Base-by-base conservation (phyloP, 2,113 vertebrate species). In the Podocnemis expansa region DNA sequence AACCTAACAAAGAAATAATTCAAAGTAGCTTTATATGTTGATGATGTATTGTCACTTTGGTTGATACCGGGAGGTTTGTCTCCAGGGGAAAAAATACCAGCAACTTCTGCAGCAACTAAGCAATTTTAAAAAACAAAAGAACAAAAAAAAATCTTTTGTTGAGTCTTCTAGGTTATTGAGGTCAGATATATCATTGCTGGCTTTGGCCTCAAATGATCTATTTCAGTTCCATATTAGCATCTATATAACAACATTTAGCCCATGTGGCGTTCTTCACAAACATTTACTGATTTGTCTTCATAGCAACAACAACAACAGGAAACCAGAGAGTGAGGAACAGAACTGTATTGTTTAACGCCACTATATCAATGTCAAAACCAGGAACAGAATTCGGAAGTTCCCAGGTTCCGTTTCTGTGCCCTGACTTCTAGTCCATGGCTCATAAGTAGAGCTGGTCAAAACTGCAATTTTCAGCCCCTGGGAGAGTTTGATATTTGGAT, bases 161-260 rank as follows among this genome's bases (percentile, higher is more conserved):
- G 88, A 49, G 76, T 16, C 91, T 93, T 93, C 89, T 89, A 96
- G 92, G 95, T 96, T 93, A 60, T 84, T 41, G 80, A 96, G 93
- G 92, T 96, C 92, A 73, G 82, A 87, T 96, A 95, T 93, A 51
- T 54, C 92, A 78, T 91, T 78, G 91, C 70, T 96, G 97, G 96
- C 95, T 96, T 97, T 97, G 95, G 88, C 25, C 97, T 93, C 91
- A 73, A 87, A 93, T 63, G 91, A 91, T 90, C 92, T 91, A 73
- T 92, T 96, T 94, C 94, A 52, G 90, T 95, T 93, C 93, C 49
- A 13, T 84, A 96, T 97, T 96, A 96, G 86, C 96, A 97, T 97
- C 84, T 96, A 88, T 95, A 93, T 96, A 91, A 88, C 89, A 8
- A 85, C 3, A 51, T 91, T 96, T 93, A 94, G 34, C 96, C 78